These are phyloP conservation scores for Apomyelois bistriatella DNA, from an alignment of 2,888 invertebrate species.

Conservation along the genomic window DNA sequence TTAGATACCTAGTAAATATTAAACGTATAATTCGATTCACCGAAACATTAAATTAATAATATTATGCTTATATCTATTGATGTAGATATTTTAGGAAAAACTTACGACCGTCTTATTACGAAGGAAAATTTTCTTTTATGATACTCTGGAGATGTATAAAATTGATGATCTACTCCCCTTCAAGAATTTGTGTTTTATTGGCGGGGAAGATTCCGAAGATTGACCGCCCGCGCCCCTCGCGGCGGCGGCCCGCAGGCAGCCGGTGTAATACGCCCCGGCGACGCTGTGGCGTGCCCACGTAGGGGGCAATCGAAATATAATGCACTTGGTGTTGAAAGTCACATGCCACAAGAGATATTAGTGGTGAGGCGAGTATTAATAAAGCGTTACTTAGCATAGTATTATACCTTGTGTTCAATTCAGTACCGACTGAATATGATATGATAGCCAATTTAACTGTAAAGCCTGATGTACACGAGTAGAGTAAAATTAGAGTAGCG, in stretches of 20 bases:
- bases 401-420: no score
- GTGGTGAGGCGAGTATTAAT: not conserved
- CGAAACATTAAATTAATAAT: no score
- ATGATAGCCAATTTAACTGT: no score
- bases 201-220: not conserved
- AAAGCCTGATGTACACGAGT: no score
- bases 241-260: not conserved
- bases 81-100: not conserved
- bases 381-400: no score
- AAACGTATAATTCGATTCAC: no score
- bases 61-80: no score
- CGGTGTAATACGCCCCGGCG: not conserved
- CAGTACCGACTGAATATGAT: no score
- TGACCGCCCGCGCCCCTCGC: not conserved
- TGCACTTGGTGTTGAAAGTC: not conserved
- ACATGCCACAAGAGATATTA: not conserved
- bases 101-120: not conserved
- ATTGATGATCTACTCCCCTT: constrained; percentile 27
- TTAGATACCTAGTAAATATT: no score
- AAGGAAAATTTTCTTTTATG: constrained; percentile 27
- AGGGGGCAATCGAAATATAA: not conserved
- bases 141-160: constrained; percentile 27
- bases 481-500: no score
- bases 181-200: constrained; percentile 17
- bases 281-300: not conserved